Percentiles rank a stretch among this genome's conserved stretches.
Conservation (phyloP, 2,888 invertebrate genomes). For the Germaria angustata region DNA sequence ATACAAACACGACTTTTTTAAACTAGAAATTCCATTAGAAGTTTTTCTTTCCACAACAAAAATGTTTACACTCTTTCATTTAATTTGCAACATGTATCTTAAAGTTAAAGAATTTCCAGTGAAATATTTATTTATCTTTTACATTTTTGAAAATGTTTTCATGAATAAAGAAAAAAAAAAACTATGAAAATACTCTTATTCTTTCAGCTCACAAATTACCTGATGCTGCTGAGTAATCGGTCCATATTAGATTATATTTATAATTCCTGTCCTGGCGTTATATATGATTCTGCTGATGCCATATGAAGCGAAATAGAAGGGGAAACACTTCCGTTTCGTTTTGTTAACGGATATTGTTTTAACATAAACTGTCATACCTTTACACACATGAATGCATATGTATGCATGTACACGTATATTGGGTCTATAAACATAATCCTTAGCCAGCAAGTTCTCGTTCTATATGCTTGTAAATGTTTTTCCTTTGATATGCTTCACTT, state of each 20-base stretch:
- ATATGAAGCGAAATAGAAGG: not conserved
- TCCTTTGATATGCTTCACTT: constrained; percentile 56
- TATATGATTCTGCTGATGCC: constrained; percentile 38
- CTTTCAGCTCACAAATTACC: not conserved
- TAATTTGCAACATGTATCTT: constrained; percentile 24
- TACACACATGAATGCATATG: not conserved
- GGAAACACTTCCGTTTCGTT: constrained; percentile 29
- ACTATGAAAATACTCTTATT: too few species aligned
- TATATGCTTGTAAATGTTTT: constrained; percentile 11
- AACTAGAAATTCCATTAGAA: constrained; percentile 13
- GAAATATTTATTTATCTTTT: not conserved
- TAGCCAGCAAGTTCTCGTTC: not conserved
- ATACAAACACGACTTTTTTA: constrained; percentile 17
- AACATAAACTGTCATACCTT: not conserved
- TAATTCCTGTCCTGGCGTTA: not conserved
- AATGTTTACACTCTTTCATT: not conserved
- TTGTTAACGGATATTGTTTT: constrained; percentile 54
- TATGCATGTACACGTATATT: not conserved
- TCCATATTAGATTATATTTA: constrained; percentile 14
- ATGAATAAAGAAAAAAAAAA: not conserved
- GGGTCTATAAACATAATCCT: too few species aligned
- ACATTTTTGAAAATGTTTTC: not conserved
- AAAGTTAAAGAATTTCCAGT: constrained; percentile 5
- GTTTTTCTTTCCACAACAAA: not conserved
- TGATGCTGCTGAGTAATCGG: not conserved